phyloP scores from a whole-genome alignment of 2,888 invertebrate species.

The Drosophila picticornis region DNA sequence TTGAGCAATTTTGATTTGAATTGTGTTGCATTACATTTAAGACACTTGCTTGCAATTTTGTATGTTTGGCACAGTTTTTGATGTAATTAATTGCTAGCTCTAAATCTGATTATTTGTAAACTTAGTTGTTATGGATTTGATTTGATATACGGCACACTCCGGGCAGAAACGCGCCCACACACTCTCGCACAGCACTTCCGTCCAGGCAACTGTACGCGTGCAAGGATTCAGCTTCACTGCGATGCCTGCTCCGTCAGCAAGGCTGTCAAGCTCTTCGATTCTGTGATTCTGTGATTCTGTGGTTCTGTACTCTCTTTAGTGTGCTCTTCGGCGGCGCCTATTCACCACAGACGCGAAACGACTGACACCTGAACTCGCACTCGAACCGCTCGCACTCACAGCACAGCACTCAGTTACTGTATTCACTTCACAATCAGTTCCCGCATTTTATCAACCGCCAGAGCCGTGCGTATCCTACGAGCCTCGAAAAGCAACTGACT shows the following conservation, averaged over 20 bases:
- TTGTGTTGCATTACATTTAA: constrained; percentile 44
- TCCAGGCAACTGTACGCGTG: constrained; percentile 69
- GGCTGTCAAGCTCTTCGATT: constrained; percentile 45
- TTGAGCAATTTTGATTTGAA: constrained; percentile 43
- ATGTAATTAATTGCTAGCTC: constrained; percentile 9
- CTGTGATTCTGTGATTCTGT: constrained; percentile 3
- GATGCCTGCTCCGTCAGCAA: constrained; percentile 28
- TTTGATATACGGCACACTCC: constrained; percentile 51
- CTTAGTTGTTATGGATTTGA: constrained; percentile 31
- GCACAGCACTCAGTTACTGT: constrained; percentile 48
- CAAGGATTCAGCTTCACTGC: constrained; percentile 70
- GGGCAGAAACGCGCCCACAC: constrained; percentile 25
- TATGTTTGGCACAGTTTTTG: constrained; percentile 63
- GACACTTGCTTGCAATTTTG: constrained; percentile 19
- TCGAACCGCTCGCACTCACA: constrained; percentile 54
- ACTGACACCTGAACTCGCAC: constrained; percentile 50
- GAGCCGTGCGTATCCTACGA: constrained; percentile 83
- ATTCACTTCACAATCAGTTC: constrained; percentile 39
- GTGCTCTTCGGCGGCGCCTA: constrained; percentile 49
- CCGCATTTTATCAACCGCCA: constrained; percentile 62
- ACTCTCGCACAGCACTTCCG: constrained; percentile 50
- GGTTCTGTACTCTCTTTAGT: constrained; percentile 55
- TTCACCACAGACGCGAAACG: constrained; percentile 62
- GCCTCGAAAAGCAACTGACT: constrained; percentile 84
- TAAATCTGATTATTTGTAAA: constrained; percentile 25